phyloP scores from a whole-genome alignment of 2,797 vertebrate genomes.

The Numenius phaeopus region DNA sequence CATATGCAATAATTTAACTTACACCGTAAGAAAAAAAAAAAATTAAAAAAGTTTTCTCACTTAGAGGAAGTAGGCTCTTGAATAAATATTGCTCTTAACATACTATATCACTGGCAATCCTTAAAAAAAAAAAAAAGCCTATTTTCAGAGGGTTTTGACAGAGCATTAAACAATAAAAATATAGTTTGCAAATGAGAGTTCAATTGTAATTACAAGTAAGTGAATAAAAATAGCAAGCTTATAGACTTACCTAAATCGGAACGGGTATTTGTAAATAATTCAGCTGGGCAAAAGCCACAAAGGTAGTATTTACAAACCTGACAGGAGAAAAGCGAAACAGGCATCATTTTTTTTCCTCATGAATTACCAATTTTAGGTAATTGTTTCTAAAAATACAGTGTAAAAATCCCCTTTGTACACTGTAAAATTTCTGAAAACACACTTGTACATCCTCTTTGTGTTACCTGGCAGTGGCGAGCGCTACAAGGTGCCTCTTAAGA shows the following conservation, averaged over 20 bases:
- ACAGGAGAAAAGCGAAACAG: background rate
- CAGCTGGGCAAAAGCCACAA: slow-evolving; percentile 98
- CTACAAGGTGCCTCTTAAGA: background rate
- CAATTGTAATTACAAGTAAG: background rate
- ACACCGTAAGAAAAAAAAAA: background rate
- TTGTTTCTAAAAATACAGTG: background rate
- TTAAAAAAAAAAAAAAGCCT: background rate
- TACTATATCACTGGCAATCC: background rate
- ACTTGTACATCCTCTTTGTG: background rate
- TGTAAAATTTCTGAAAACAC: background rate
- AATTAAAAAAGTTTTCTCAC: background rate
- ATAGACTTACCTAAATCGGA: slow-evolving; percentile 93
- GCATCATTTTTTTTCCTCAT: slow-evolving; percentile 11
- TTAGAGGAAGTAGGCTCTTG: background rate
- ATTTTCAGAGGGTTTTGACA: background rate
- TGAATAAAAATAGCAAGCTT: background rate
- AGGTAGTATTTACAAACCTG: slow-evolving; percentile 98
- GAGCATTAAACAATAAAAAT: background rate
- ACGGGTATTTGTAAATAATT: slow-evolving; percentile 97
- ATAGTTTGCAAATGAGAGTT: background rate
- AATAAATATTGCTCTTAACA: background rate
- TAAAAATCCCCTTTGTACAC: background rate
- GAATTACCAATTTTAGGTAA: background rate
- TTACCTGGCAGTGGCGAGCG: background rate
- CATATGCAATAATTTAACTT: background rate